A percentile compares a stretch with the other conserved stretches of the same genome.
Conservation (phyloP, 1,140 invertebrate genomes). For the Aleiodes sp. region DNA sequence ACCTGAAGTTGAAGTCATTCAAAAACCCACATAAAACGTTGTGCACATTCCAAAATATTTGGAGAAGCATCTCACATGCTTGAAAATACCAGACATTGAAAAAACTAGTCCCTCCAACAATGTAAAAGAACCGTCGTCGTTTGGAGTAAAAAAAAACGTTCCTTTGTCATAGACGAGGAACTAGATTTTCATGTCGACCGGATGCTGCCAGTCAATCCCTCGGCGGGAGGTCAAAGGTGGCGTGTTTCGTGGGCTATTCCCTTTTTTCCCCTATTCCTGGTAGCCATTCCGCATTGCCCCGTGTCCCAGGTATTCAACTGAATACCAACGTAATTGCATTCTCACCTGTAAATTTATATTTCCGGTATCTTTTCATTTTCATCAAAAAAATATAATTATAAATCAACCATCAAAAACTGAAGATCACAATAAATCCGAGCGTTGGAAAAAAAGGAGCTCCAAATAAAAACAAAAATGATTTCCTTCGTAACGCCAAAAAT, state of each 20-base stretch:
- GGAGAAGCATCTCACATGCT: background rate
- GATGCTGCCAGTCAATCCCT: conserved; percentile 37
- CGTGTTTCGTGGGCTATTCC: conserved; percentile 34
- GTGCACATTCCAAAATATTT: background rate
- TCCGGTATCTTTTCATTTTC: conserved; percentile 35
- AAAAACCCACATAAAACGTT: background rate
- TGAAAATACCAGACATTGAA: background rate
- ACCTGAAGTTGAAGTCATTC: background rate
- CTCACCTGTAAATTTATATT: conserved; percentile 51
- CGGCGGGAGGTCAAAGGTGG: conserved; percentile 41
- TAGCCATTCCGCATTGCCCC: conserved; percentile 21
- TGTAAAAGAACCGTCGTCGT: conserved; percentile 1
- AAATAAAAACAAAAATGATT: too few species aligned
- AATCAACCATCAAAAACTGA: background rate
- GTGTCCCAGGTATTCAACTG: conserved; percentile 33
- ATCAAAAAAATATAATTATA: background rate
- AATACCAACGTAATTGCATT: conserved; percentile 50
- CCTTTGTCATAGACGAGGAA: conserved; percentile 5
- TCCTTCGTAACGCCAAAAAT: too few species aligned
- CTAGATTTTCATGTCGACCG: conserved; percentile 25
- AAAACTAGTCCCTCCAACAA: background rate
- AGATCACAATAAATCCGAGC: too few species aligned
- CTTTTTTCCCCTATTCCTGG: conserved; percentile 32
- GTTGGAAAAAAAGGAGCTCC: too few species aligned
- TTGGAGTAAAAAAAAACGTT: background rate